These are phyloP conservation scores for Nephrotoma guestfalica DNA, from an alignment of 2,888 invertebrate species.

Conservation along the genomic window DNA sequence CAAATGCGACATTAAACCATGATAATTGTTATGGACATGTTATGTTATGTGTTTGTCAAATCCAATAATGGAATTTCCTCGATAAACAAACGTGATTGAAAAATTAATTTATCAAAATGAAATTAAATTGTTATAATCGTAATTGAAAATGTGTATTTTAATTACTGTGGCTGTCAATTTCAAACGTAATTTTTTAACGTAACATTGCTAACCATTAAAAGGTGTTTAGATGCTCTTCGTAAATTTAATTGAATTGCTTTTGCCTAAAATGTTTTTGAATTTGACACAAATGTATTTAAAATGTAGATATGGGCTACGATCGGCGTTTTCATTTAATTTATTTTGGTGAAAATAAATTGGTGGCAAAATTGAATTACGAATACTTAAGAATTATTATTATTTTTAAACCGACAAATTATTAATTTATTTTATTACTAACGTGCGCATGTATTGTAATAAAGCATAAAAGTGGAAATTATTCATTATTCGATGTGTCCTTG, in stretches of 20 bases:
- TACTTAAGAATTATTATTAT: background rate
- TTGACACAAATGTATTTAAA: no score
- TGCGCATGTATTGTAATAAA: background rate
- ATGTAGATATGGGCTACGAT: no score
- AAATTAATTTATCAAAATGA: background rate
- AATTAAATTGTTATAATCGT: background rate
- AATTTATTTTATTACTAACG: background rate
- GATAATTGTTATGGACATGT: background rate
- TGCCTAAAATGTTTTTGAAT: no score
- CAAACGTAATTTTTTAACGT: background rate
- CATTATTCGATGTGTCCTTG: background rate
- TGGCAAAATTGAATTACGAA: background rate
- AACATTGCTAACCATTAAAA: background rate
- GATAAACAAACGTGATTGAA: background rate
- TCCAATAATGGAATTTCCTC: background rate
- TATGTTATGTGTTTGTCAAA: background rate
- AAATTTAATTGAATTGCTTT: background rate
- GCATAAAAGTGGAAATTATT: background rate
- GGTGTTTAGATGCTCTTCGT: background rate
- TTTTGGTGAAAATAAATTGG: background rate
- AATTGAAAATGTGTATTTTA: background rate
- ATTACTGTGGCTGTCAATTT: background rate
- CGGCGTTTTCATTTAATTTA: background rate
- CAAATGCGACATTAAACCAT: no score
- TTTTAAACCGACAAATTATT: background rate